Conservation (phyloP, 1,140 invertebrate genomes). For the Xylocopa sonorina region DNA sequence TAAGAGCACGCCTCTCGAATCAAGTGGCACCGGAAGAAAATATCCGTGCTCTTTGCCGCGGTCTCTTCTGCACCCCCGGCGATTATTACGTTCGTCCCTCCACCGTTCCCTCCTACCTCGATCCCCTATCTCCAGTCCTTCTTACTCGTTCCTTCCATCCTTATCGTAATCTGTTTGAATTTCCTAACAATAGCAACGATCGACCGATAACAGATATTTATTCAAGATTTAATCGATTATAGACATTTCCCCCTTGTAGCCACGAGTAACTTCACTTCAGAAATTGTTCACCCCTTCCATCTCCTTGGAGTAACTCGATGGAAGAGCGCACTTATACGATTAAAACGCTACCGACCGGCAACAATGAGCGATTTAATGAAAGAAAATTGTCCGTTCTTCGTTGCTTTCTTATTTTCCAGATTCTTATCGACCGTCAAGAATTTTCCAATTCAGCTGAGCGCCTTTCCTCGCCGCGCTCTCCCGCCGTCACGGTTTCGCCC, state of each 20-base stretch:
- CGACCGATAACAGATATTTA: background rate
- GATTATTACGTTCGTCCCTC: conserved; percentile 58
- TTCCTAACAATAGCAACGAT: background rate
- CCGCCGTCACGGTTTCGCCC: background rate
- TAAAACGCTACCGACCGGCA: too few relatives aligned
- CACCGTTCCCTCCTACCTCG: background rate
- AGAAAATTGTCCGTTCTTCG: too few relatives aligned
- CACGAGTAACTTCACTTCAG: background rate
- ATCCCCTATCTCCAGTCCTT: background rate
- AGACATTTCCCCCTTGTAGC: too few relatives aligned
- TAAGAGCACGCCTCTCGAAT: conserved; percentile 61
- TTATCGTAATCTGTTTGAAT: background rate
- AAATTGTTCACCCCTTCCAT: background rate
- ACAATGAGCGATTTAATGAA: too few relatives aligned
- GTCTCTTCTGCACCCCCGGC: conserved; percentile 57
- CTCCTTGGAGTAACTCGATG: too few relatives aligned
- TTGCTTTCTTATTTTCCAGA: background rate
- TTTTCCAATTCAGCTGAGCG: background rate
- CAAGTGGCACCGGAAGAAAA: conserved; percentile 8
- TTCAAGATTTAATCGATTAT: background rate
- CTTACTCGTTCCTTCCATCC: background rate
- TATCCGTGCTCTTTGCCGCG: conserved; percentile 22
- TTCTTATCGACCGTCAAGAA: background rate
- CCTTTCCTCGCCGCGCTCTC: background rate
- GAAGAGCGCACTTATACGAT: too few relatives aligned